phyloP scores from a whole-genome alignment of 2,113 vertebrate species.

The Sakesphorus luctuosus region DNA sequence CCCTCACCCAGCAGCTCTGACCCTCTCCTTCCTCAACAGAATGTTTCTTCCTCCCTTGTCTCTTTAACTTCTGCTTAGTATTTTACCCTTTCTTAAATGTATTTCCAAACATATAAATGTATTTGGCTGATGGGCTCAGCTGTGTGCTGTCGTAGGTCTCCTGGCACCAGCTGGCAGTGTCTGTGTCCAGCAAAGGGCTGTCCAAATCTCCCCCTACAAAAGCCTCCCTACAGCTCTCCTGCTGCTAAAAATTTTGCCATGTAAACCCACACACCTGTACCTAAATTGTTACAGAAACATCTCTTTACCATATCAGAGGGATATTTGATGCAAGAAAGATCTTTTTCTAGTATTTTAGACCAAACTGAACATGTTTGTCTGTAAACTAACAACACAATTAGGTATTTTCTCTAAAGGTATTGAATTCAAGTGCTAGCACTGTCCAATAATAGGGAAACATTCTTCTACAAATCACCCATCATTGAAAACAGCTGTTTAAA shows the following conservation, averaged over 20 bases:
- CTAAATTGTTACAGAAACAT: neutral
- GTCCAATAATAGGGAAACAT: neutral
- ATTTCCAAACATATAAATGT: neutral
- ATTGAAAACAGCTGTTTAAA: neutral
- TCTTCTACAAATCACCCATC: neutral
- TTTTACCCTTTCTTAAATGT: neutral
- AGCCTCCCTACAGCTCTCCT: fast-evolving
- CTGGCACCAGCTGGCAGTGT: neutral
- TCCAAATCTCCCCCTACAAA: neutral
- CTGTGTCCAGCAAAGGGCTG: fast-evolving
- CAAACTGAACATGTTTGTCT: neutral
- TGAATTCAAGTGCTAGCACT: neutral
- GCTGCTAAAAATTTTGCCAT: neutral
- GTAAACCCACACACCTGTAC: neutral
- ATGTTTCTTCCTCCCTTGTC: neutral
- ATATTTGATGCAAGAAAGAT: neutral
- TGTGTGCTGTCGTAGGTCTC: neutral
- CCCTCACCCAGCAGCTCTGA: neutral
- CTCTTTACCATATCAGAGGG: neutral
- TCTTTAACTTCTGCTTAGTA: neutral
- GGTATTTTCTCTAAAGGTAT: neutral
- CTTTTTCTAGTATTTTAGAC: neutral
- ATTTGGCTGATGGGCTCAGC: neutral
- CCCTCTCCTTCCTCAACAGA: neutral
- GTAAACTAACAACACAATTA: neutral